Evolutionary conservation across 2,888 invertebrate genomes (phyloP).

Genomic region (Orchesella flavescens): DNA sequence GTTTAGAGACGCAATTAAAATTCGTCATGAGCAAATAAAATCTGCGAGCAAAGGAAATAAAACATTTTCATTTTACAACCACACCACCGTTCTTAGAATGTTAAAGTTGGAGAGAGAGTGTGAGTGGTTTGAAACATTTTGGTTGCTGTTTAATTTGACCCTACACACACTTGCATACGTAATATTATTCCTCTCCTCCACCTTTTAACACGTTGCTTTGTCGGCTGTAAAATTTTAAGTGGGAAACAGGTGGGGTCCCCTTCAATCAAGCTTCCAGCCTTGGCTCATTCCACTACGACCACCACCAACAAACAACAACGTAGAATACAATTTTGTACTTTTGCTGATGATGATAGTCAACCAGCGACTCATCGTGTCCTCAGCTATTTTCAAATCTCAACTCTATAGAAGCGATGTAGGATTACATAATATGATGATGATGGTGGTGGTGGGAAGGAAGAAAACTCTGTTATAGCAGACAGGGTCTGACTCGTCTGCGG

Average conservation of each 20-base stretch:
- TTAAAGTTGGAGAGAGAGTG: no score
- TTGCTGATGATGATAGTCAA: no score
- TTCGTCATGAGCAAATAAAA: no score
- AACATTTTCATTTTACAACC: constrained; percentile 25
- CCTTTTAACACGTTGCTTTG: constrained; percentile 60
- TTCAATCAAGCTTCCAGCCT: constrained; percentile 63
- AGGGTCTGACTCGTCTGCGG: not conserved
- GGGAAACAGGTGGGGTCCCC: constrained; percentile 67
- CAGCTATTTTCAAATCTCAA: no score
- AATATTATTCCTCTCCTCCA: constrained; percentile 24
- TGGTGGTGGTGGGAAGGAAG: no score
- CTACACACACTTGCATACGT: constrained; percentile 15
- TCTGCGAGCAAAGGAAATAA: not conserved
- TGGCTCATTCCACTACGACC: constrained; percentile 38
- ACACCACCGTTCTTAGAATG: constrained; percentile 12
- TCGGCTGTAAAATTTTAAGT: constrained; percentile 61
- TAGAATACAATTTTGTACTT: no score
- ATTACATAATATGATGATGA: no score
- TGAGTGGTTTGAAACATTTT: constrained; percentile 27
- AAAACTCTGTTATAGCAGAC: not conserved
- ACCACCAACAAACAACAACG: not conserved
- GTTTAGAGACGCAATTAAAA: no score
- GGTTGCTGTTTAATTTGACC: constrained; percentile 33
- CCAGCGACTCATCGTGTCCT: no score
- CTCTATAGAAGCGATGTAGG: no score